Conservation (phyloP, 2,113 vertebrate genomes). For the Atlantisia rogersi region DNA sequence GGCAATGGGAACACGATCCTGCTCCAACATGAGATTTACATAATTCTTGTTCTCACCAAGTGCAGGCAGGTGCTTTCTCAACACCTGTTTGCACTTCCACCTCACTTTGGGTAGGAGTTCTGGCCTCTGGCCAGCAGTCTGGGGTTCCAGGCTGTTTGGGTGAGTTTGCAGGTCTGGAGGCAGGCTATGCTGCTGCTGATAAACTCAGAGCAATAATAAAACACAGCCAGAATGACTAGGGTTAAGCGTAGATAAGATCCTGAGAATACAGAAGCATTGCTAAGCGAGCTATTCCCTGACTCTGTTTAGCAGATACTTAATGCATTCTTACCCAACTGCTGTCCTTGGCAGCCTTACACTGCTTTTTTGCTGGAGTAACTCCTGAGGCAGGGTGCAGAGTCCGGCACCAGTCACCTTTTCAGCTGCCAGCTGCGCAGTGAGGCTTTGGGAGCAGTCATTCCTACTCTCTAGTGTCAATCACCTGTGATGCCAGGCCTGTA, state of each 20-base stretch:
- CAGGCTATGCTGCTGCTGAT: background rate
- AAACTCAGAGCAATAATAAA: background rate
- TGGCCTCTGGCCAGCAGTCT: background rate
- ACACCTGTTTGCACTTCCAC: background rate
- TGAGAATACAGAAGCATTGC: background rate
- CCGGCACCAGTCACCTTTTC: rapidly evolving
- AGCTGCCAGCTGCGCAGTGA: rapidly evolving
- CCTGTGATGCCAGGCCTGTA: background rate
- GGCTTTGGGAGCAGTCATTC: background rate
- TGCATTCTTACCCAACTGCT: background rate
- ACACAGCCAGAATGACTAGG: background rate
- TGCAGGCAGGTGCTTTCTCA: background rate
- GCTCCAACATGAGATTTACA: background rate
- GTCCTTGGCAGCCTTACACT: background rate
- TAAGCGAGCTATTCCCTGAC: background rate
- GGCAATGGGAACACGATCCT: background rate
- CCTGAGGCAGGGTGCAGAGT: rapidly evolving
- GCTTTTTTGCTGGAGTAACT: background rate
- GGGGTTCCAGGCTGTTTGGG: background rate
- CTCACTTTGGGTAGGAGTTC: background rate
- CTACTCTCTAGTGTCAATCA: background rate
- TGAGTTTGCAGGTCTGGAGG: background rate
- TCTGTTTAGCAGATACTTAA: background rate
- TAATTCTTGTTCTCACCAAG: background rate
- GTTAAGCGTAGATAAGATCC: background rate